Evolutionary conservation across 2,888 invertebrate species (phyloP).

Genomic region (Chrysomela aeneicollis): DNA sequence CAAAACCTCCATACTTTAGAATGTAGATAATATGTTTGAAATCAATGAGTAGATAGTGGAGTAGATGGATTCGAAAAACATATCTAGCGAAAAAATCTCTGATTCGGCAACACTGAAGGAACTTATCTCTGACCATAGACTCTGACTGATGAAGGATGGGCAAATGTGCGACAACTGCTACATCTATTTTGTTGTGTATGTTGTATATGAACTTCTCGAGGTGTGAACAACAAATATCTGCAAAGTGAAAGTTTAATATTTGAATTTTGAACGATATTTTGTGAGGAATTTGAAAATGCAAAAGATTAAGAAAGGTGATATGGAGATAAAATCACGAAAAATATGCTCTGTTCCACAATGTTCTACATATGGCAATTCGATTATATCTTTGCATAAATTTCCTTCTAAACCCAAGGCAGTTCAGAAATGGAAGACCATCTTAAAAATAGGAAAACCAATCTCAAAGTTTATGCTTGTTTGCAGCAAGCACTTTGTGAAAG

Average conservation of each 20-base stretch:
- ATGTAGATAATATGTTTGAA: no score
- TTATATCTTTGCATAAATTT: slow-evolving; percentile 5
- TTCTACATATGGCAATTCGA: background rate
- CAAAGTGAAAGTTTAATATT: background rate
- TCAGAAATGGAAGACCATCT: background rate
- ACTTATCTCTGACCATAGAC: no score
- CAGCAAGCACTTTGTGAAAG: slow-evolving; percentile 6
- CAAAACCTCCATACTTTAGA: no score
- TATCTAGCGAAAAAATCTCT: no score
- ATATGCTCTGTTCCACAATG: slow-evolving; percentile 11
- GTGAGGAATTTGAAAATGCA: background rate
- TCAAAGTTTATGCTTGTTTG: slow-evolving; percentile 10
- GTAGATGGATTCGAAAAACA: no score
- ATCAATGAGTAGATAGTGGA: no score
- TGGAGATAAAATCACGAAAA: slow-evolving; percentile 6
- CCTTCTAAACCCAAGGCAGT: background rate
- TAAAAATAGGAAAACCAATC: slow-evolving; percentile 12
- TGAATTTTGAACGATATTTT: background rate
- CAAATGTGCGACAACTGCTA: no score
- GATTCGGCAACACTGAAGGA: no score
- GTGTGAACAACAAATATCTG: background rate
- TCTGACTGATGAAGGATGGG: no score
- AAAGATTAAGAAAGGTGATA: background rate
- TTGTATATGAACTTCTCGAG: background rate
- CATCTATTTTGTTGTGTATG: background rate